Evolutionary conservation across 1,140 invertebrate genomes (phyloP), one percentile per base, ranked within the genome.

Genomic region (Bombus polaris): DNA sequence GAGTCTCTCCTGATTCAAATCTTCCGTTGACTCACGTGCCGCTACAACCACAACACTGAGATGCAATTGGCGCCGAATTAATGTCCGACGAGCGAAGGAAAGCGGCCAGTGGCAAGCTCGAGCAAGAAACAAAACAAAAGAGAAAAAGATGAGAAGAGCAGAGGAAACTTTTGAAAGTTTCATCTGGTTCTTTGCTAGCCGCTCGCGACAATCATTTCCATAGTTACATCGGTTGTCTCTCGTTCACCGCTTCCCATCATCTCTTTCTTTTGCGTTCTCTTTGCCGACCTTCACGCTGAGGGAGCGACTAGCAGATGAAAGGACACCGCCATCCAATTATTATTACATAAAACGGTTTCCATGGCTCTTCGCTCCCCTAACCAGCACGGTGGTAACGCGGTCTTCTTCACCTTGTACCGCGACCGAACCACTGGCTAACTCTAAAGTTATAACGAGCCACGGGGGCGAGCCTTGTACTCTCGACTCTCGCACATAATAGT

Each of bases 301-400:
- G 59, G 73, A 86, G 62, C 79, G 83, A 68, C 77, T 57, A 71
- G 35, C 79, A 88, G 93, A 94, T 94, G 93, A 94, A 94, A 94
- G 93, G 93, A 94, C 88, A 93, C 94, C 93, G 94, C 91, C 92
- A 92, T 94, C 94, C 94, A 95, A 95, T 94, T 94, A 94, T 93
- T 93, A 94, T 94, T 93, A 93, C 91, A 93, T 94, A 93, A 95
- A 94, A 94, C 90, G 90, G 81, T 92, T 91, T 91, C 91, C 87
- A 91, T 70, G 76, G 92, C 90, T 88, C 92, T 91, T 83, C 75
- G 77, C 86, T 89, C 87, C 77, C 85, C 77, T 84, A 87, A 85
- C 88, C 81, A 83, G 62, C 84, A 68, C 76, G 44, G 53, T 83
- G 73, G 74, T 37, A 35, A 72, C 90, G 82, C 79, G 74, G 87